Evolutionary conservation across 2,888 invertebrate species (phyloP).

Genomic region (Hydrotaea cyrtoneurina): DNA sequence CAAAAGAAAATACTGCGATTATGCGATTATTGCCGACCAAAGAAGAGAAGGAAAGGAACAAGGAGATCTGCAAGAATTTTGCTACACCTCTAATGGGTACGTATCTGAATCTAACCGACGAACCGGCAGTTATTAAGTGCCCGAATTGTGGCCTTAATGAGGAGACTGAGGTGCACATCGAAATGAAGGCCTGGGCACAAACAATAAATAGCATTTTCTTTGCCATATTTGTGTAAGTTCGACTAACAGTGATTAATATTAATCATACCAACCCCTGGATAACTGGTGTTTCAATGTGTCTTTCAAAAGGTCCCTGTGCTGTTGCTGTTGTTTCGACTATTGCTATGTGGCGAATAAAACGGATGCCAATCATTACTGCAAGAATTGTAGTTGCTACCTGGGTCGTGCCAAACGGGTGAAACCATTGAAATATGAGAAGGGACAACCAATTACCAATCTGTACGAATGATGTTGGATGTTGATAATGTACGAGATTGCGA

Average conservation of each 20-base stretch:
- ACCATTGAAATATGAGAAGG: neutral
- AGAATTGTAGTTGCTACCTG: conserved; percentile 79
- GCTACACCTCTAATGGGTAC: conserved; percentile 78
- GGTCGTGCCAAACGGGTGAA: conserved; percentile 75
- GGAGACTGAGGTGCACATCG: conserved; percentile 73
- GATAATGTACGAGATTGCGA: no score
- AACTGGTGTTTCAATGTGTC: neutral
- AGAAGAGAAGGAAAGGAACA: neutral
- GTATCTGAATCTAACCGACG: conserved; percentile 75
- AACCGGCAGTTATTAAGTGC: conserved; percentile 75
- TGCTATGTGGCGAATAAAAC: neutral
- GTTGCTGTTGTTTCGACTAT: conserved; percentile 76
- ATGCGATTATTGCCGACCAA: neutral
- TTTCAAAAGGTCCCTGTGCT: conserved; percentile 70
- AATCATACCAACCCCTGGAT: neutral
- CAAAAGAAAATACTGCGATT: no score
- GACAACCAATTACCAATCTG: neutral
- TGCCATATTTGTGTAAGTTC: neutral
- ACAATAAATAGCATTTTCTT: neutral
- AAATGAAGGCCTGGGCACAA: conserved; percentile 70
- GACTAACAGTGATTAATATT: neutral
- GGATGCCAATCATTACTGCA: conserved; percentile 78
- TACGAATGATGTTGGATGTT: neutral
- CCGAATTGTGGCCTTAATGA: conserved; percentile 76
- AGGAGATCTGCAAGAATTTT: conserved; percentile 71